These are phyloP conservation scores for Macroglossus sobrinus DNA, from an alignment of 2,113 vertebrate genomes.

Conservation along the genomic window DNA sequence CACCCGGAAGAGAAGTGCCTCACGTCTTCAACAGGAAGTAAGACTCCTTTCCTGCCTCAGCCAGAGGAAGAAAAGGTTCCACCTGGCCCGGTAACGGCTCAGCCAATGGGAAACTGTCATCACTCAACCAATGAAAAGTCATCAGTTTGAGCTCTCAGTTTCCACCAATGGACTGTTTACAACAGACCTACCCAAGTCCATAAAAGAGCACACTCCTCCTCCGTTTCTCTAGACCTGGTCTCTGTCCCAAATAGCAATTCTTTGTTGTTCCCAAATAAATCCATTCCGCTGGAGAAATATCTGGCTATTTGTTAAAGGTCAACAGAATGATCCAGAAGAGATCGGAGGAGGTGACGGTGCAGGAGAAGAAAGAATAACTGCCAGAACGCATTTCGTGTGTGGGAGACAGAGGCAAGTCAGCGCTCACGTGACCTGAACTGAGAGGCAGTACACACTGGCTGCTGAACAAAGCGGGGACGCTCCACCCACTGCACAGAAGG, in stretches of 20 bases:
- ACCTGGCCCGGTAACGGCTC: not conserved
- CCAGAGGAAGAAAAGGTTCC: not conserved
- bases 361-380: not conserved
- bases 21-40: not conserved
- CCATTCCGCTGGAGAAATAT: not conserved
- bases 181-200: not conserved
- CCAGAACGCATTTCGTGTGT: not conserved
- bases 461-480: rapidly evolving
- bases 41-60: not conserved
- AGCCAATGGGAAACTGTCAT: too few species aligned
- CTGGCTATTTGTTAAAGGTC: not conserved
- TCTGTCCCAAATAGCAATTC: not conserved
- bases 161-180: not conserved
- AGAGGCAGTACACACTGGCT: not conserved
- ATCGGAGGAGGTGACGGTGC: not conserved
- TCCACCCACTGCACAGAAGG: not conserved
- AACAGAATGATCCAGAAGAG: not conserved
- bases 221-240: not conserved
- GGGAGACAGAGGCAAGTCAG: rapidly evolving
- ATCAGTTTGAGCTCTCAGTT: not conserved
- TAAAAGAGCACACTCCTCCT: not conserved
- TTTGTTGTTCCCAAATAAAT: not conserved
- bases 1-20: not conserved
- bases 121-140: not conserved
- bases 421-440: rapidly evolving